These are phyloP conservation scores for Diorhabda carinulata DNA, from an alignment of 1,140 invertebrate species.

Conservation along the genomic window DNA sequence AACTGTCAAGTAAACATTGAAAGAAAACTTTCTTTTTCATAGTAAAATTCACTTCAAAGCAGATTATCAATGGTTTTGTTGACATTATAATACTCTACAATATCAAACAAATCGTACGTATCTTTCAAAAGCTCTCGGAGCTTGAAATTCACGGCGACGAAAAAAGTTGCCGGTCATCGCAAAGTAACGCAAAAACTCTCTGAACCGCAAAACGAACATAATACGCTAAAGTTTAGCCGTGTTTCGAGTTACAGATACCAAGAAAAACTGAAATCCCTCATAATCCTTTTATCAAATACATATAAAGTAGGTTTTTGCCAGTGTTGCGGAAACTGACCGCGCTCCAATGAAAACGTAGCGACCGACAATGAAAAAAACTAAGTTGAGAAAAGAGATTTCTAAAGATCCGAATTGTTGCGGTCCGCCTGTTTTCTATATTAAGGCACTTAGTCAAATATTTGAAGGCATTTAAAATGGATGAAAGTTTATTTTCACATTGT, in stretches of 20 bases:
- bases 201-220: conserved; percentile 13
- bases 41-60: too few relatives aligned
- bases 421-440: neutral
- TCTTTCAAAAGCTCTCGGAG: neutral
- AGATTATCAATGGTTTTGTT: too few relatives aligned
- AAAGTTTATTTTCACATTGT: too few relatives aligned
- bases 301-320: conserved; percentile 28
- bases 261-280: conserved; percentile 18
- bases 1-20: too few relatives aligned
- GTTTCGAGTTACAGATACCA: conserved; percentile 4
- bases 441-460: conserved; percentile 12
- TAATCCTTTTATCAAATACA: conserved; percentile 31
- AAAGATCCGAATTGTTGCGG: neutral
- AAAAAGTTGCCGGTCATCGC: neutral
- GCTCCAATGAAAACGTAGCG: neutral
- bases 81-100: neutral
- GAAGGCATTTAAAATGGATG: too few relatives aligned
- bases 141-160: neutral
- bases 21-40: too few relatives aligned
- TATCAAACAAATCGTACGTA: neutral
- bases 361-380: neutral
- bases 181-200: conserved; percentile 9
- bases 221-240: conserved; percentile 13
- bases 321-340: conserved; percentile 21
- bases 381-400: neutral